Evolutionary conservation across 2,113 vertebrate genomes (phyloP).

Genomic region (Hippocampus comes): DNA sequence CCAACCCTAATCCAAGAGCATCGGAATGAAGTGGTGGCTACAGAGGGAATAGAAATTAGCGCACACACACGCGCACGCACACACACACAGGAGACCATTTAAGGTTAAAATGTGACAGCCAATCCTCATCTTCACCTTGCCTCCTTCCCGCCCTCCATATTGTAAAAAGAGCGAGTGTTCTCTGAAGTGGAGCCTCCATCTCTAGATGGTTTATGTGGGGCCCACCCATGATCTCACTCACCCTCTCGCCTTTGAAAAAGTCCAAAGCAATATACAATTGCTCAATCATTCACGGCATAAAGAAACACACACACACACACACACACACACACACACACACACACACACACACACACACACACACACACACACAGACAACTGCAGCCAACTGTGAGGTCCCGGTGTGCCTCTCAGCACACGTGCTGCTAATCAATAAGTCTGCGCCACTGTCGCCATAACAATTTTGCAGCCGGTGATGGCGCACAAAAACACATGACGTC

Average conservation of each 20-base stretch:
- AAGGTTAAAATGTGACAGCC: conserved; percentile 53
- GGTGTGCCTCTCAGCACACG: conserved; percentile 45
- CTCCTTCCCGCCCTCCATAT: conserved; percentile 47
- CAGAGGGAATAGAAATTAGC: conserved; percentile 40
- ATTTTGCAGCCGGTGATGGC: conserved; percentile 42
- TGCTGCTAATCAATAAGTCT: conserved; percentile 54
- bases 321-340: conserved; percentile 14
- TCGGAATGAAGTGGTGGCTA: conserved; percentile 41
- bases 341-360: conserved; percentile 12
- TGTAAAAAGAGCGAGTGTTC: conserved; percentile 48
- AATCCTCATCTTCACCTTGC: conserved; percentile 41
- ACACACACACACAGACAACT: conserved; percentile 6
- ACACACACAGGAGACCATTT: conserved; percentile 22
- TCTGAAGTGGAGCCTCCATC: conserved; percentile 57
- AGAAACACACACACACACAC: conserved; percentile 11
- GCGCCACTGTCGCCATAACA: conserved; percentile 45
- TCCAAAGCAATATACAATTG: conserved; percentile 37
- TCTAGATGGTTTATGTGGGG: conserved; percentile 46
- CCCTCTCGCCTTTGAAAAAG: conserved; percentile 46
- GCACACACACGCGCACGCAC: not conserved
- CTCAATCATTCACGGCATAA: not conserved
- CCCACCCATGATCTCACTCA: conserved; percentile 55
- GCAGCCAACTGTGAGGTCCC: conserved; percentile 18
- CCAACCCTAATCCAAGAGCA: conserved; percentile 33
- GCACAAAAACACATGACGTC: conserved; percentile 9